Base-by-base conservation (phyloP, 2,888 invertebrate species). In the Noctua comes region DNA sequence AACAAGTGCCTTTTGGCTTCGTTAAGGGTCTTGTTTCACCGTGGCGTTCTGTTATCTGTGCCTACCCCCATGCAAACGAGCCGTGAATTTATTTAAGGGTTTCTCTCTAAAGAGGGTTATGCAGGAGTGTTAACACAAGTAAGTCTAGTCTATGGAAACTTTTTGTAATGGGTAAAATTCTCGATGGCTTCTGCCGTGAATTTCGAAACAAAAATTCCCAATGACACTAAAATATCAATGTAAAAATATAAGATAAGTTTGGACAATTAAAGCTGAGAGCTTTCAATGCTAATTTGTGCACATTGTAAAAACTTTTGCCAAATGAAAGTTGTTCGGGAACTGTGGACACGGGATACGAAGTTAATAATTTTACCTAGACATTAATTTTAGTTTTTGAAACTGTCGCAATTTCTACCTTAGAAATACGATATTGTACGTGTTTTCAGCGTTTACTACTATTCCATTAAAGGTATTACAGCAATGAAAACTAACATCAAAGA, bases 201-300 rank as follows among this genome's bases (percentile, higher is more conserved):
- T 31, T 40, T 13, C 1, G 16, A 31, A 13, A 36, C 36, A 13
- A 68, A 54, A 46, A n/a, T 4, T n/a, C 8, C 27, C 62, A 83
- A 68, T 77, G 65, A 13, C 21, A 48, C 36, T 36, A 48, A 31
- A 69, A 43, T 8, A 40, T 78, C 10, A 78, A 83, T 59, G 27
- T 48, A 46, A 82, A 85, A 86, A 68, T 77, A 40, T 65, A 51
- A 36, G 51, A 74, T 13, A 76, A 75, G 27, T 79, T 86, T 73
- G 2, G 18, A 74, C 70, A 71, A 4, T 68, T 74, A 74, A 77
- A 83, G 13, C 65, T 72, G 54, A 51, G 11, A 68, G 46, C 68
- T 72, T 78, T 72, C 68, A 68, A 31, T 80, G 64, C 85, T 85
- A 84, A 87, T 85, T 87, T 80, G 85, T 84, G 80, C 59, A 71